Evolutionary conservation across 2,113 vertebrate genomes (phyloP), one percentile per base, ranked within the genome.

Genomic region (Carassius auratus): DNA sequence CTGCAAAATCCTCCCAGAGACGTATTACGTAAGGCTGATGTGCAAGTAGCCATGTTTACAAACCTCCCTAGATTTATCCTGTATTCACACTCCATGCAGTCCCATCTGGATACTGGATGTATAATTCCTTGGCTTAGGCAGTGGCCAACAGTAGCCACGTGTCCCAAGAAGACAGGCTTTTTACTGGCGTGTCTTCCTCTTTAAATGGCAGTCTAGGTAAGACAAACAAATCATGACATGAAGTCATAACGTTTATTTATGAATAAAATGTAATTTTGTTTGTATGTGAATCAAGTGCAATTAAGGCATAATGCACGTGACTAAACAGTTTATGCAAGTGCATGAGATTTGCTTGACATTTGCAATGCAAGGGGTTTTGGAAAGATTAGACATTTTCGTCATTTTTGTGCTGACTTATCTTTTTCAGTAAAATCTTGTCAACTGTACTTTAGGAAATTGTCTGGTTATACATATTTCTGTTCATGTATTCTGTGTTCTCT

Each of bases 21-120:
- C 55, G 45, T n/a, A 73, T 87, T 86, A 87, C 75, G 7, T 85
- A 88, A 89, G 78, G 33, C 68, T 73, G 61, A 82, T 85, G 84
- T 80, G 42, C 38, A 62, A 78, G 71, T 76, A 48, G 66, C 52
- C 74, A 61, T n/a, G 62, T 79, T 90, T 77, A 52, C 76, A 50
- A 78, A 68, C 75, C 66, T 79, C 36, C 52, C 30, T 21, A 30
- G 75, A 75, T 81, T 88, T 81, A 80, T 85, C 21, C 61, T 57
- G 26, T 33, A 42, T 42, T 62, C 55, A 69, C 64, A 73, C 84
- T 66, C 76, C 62, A 81, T 61, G 26, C 45, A 52, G 66, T 77
- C 80, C 77, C 84, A 71, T 81, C 78, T 81, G 83, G 69, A 82
- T 59, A 73, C n/a, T 17, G 17, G 82, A 48, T 6, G 21, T 59